These are phyloP conservation scores for Mustelus asterias DNA, from an alignment of 2,113 vertebrate species.

Conservation along the genomic window DNA sequence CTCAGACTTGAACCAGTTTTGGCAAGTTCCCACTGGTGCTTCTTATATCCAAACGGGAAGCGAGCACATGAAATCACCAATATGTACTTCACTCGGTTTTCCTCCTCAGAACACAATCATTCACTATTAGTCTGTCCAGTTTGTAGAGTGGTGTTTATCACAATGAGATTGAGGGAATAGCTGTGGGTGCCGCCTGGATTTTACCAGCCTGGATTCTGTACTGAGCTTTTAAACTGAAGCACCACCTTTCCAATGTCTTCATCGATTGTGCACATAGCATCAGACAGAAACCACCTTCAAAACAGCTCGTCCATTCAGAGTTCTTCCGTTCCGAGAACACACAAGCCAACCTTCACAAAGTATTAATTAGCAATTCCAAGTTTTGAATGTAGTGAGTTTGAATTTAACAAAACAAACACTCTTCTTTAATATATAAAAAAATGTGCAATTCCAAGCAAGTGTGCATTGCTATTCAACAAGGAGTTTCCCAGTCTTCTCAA, in stretches of 20 bases:
- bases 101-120: no score
- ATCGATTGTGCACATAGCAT: not conserved
- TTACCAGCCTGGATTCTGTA: not conserved
- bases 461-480: not conserved
- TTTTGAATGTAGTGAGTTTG: not conserved
- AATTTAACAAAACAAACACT: not conserved
- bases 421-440: not conserved
- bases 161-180: not conserved
- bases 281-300: no score
- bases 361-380: not conserved
- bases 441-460: slow-evolving; percentile 26
- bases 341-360: not conserved
- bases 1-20: not conserved
- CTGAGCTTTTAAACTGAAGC: not conserved
- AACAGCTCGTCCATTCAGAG: not conserved
- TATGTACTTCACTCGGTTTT: not conserved
- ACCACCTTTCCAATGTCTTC: not conserved
- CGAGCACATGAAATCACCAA: not conserved
- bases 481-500: not conserved
- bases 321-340: not conserved
- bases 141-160: not conserved
- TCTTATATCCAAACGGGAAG: not conserved
- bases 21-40: not conserved
- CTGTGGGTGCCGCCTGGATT: not conserved
- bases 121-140: not conserved